These are phyloP conservation scores for Picathartes gymnocephalus DNA, from an alignment of 2,113 vertebrate genomes.

Conservation along the genomic window DNA sequence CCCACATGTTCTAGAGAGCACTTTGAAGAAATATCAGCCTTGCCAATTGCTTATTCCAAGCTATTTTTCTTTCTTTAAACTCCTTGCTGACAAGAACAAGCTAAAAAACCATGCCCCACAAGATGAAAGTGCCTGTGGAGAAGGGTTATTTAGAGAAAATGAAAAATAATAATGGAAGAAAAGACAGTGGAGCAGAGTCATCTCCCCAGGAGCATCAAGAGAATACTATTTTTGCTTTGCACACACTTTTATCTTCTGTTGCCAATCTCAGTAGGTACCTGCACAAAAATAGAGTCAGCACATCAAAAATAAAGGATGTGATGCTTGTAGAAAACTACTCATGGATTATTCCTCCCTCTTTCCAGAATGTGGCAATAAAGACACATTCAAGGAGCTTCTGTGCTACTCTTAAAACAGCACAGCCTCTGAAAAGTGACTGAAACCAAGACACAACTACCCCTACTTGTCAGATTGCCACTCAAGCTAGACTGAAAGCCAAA, in stretches of 20 bases:
- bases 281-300: not conserved
- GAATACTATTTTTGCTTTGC: not conserved
- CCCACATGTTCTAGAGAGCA: not conserved
- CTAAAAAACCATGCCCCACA: not conserved
- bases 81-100: not conserved
- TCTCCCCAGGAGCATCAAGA: not conserved
- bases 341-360: not conserved
- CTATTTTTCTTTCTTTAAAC: not conserved
- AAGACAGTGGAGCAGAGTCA: not conserved
- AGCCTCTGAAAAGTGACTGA: not conserved
- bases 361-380: slow-evolving; percentile 80
- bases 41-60: not conserved
- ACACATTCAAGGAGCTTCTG: not conserved
- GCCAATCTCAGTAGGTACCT: not conserved
- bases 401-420: not conserved
- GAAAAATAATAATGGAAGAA: not conserved
- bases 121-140: not conserved
- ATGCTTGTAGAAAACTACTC: not conserved
- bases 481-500: not conserved
- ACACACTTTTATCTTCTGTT: not conserved
- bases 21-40: not conserved
- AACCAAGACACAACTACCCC: not conserved
- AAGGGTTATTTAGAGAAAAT: not conserved
- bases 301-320: not conserved
- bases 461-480: not conserved